Evolutionary conservation across 2,113 vertebrate genomes (phyloP).

Genomic region (Calypte anna): DNA sequence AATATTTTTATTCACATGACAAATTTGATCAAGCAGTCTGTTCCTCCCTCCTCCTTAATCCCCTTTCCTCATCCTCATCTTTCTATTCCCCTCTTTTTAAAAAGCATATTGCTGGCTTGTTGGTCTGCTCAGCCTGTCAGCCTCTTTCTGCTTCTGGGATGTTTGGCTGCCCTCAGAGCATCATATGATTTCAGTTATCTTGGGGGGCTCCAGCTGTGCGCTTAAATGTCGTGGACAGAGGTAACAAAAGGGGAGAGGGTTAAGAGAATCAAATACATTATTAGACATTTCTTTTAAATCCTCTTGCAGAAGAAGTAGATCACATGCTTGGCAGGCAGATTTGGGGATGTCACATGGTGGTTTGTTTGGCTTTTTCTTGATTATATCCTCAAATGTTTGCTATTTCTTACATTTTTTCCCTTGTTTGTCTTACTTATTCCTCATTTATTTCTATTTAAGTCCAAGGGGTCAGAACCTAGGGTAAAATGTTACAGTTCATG

Average conservation of each 20-base stretch:
- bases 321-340: conserved; percentile 34
- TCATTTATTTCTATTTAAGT: conserved; percentile 65
- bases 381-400: conserved; percentile 53
- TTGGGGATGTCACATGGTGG: conserved; percentile 23
- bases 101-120: not conserved
- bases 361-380: conserved; percentile 32
- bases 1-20: conserved; percentile 51
- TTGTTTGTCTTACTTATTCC: conserved; percentile 52
- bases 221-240: conserved; percentile 8
- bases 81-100: conserved; percentile 18
- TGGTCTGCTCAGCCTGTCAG: not conserved
- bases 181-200: conserved; percentile 33
- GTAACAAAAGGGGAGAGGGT: conserved; percentile 46
- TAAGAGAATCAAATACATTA: conserved; percentile 46
- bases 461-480: conserved; percentile 42
- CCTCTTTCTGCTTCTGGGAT: not conserved
- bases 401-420: conserved; percentile 34
- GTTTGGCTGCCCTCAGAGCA: not conserved
- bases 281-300: conserved; percentile 23
- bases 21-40: conserved; percentile 13
- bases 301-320: conserved; percentile 31
- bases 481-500: conserved; percentile 52
- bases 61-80: not conserved
- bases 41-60: too few species aligned
- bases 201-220: conserved; percentile 4